Conservation (phyloP, 2,888 invertebrate species). For the Ariolimax columbianus region DNA sequence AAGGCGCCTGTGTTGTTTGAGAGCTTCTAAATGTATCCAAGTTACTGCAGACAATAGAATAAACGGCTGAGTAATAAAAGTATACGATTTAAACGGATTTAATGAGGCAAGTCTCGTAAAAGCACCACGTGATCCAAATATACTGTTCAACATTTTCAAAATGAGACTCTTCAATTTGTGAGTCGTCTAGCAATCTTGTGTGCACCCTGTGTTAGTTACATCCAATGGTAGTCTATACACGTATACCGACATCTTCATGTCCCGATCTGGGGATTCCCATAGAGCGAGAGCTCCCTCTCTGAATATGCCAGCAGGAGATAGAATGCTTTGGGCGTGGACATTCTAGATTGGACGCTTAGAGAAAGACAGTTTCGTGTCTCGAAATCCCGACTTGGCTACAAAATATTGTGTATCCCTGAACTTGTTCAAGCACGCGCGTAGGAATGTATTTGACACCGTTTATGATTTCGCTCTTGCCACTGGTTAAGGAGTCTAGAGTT, state of each 20-base stretch:
- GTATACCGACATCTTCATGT: background rate
- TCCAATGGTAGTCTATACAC: background rate
- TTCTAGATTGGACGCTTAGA: background rate
- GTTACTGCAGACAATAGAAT: too few relatives aligned
- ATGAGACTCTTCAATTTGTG: background rate
- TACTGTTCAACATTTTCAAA: background rate
- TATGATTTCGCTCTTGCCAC: background rate
- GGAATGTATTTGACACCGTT: background rate
- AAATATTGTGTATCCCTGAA: background rate
- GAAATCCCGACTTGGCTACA: background rate
- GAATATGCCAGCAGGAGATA: slow-evolving; percentile 13
- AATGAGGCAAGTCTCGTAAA: background rate
- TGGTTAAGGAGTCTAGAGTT: too few relatives aligned
- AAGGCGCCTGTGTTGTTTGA: background rate
- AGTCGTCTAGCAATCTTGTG: background rate
- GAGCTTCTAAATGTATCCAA: background rate
- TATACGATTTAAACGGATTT: background rate
- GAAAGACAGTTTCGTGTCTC: slow-evolving; percentile 14
- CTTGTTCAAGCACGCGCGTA: background rate
- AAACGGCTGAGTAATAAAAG: background rate
- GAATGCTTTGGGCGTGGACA: background rate
- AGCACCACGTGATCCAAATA: background rate
- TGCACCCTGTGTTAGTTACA: background rate
- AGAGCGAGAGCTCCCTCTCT: background rate
- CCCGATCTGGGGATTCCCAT: background rate